These are phyloP conservation scores for Sorex fumeus DNA, from an alignment of 2,113 vertebrate species.

Conservation along the genomic window DNA sequence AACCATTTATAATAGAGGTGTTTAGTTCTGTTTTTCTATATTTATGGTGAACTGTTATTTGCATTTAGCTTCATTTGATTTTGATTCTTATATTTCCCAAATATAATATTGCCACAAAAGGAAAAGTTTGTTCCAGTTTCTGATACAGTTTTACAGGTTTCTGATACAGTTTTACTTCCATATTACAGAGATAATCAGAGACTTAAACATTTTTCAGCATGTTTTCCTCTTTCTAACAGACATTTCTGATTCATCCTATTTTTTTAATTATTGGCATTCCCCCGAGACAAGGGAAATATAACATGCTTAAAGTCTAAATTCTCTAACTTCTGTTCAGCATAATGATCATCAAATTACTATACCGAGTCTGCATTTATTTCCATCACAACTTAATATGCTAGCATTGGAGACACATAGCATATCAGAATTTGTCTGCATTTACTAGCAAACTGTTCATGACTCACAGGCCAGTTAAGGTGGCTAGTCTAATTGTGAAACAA, in stretches of 20 bases:
- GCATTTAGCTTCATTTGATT: not conserved
- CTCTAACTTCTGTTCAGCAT: conserved; percentile 49
- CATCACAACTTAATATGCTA: conserved; percentile 27
- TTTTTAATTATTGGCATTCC: conserved; percentile 46
- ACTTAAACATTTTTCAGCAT: conserved; percentile 38
- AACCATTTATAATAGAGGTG: conserved; percentile 8
- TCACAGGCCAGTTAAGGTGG: not conserved
- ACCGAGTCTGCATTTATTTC: not conserved
- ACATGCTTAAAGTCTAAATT: conserved; percentile 48
- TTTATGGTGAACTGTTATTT: conserved; percentile 16
- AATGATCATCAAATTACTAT: conserved; percentile 52
- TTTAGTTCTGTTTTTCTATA: conserved; percentile 46
- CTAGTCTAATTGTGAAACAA: not conserved
- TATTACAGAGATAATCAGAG: not conserved
- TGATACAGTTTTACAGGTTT: not conserved
- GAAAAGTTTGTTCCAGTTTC: conserved; percentile 27
- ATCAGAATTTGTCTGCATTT: conserved; percentile 37
- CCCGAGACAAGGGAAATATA: not conserved
- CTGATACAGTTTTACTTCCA: conserved; percentile 3
- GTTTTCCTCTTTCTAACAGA: conserved; percentile 39
- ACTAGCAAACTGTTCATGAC: conserved; percentile 18
- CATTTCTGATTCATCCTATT: conserved; percentile 32
- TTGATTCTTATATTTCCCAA: not conserved
- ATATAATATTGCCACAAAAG: conserved; percentile 38
- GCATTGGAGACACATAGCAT: not conserved